phyloP scores from a whole-genome alignment of 2,113 vertebrate species.

The Eolophus roseicapilla region DNA sequence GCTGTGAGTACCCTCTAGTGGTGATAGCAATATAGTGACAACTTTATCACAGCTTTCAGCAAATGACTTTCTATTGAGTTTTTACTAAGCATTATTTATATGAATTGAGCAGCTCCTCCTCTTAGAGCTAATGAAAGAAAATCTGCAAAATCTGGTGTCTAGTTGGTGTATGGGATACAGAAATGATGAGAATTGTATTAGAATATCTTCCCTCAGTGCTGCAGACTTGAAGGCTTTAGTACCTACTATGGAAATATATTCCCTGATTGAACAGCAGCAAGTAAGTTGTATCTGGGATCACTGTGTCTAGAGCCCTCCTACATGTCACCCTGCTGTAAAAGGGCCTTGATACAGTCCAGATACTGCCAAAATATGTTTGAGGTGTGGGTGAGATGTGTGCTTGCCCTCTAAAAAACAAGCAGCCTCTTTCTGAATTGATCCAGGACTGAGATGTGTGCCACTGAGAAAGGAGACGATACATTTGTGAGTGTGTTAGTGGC shows the following conservation, averaged over 20 bases:
- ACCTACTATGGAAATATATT: fast-evolving
- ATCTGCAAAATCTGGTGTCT: not conserved
- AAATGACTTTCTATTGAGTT: not conserved
- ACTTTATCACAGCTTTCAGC: not conserved
- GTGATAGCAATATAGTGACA: not conserved
- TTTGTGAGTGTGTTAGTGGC: not conserved
- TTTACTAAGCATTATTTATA: not conserved
- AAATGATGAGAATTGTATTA: not conserved
- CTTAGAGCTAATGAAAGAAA: not conserved
- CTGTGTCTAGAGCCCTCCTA: not conserved
- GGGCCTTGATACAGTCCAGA: not conserved
- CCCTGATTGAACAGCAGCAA: not conserved
- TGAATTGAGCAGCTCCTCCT: not conserved
- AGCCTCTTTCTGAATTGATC: not conserved
- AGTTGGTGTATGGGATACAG: not conserved
- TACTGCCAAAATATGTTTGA: not conserved
- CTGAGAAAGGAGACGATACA: not conserved
- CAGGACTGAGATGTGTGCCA: not conserved
- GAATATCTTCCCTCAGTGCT: not conserved
- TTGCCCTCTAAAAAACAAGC: not conserved
- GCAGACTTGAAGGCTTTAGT: not conserved
- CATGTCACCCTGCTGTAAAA: not conserved
- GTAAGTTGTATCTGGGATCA: not conserved
- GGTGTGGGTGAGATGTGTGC: not conserved
- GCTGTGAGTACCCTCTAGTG: slow-evolving; percentile 56